A percentile compares a stretch with the other conserved stretches of the same genome.
Evolutionary conservation across 2,888 invertebrate genomes (phyloP).

Genomic region (Rotaria magnacalcarata): DNA sequence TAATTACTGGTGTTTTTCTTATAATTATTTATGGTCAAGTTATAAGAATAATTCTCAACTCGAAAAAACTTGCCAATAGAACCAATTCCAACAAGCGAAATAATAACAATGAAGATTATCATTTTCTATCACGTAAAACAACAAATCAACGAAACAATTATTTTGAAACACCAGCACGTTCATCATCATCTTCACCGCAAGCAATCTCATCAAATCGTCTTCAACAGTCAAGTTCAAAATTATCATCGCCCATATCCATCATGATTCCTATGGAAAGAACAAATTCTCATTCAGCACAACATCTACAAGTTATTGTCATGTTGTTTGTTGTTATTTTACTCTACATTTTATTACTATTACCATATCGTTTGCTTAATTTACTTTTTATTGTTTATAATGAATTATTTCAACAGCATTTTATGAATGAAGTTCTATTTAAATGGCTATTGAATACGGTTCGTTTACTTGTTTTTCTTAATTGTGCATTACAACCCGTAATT

Average conservation of each 20-base stretch:
- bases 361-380: slow-evolving; percentile 18
- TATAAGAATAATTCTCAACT: neutral
- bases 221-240: neutral
- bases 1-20: slow-evolving; percentile 11
- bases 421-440: neutral
- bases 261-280: neutral
- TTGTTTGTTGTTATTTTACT: slow-evolving; percentile 21
- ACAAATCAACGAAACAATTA: neutral
- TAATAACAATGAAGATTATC: neutral
- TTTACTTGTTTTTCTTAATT: slow-evolving; percentile 35
- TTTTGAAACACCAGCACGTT: neutral
- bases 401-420: neutral
- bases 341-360: neutral
- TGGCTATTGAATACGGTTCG: slow-evolving; percentile 18
- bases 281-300: neutral
- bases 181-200: neutral
- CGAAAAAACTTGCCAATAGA: neutral
- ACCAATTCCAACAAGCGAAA: neutral
- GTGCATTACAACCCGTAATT: slow-evolving; percentile 6
- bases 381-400: slow-evolving; percentile 21
- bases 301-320: neutral
- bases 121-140: neutral
- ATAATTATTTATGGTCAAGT: slow-evolving; percentile 35
- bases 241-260: neutral
- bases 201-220: neutral